Conservation (phyloP, 2,888 invertebrate species). For the Chesias legatella region DNA sequence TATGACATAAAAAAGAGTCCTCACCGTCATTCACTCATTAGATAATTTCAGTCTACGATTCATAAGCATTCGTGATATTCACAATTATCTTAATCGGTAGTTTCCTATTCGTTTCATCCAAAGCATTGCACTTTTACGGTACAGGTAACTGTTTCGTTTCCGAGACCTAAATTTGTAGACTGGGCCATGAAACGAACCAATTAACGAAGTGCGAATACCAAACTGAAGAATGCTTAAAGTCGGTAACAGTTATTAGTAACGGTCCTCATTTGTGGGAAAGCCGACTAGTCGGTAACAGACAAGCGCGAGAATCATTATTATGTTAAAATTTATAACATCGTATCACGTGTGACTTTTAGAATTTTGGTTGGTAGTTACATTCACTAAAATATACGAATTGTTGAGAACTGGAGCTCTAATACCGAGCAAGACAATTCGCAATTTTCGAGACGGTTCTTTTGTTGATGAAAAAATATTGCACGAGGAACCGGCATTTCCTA, state of each 20-base stretch:
- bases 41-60: too few relatives aligned
- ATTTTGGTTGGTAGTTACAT: too few relatives aligned
- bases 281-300: conserved; percentile 6
- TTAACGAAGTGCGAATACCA: conserved; percentile 20
- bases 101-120: conserved; percentile 5
- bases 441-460: conserved; percentile 6
- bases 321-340: background rate
- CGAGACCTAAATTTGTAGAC: conserved; percentile 19
- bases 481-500: conserved; percentile 13
- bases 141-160: conserved; percentile 13
- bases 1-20: too few relatives aligned
- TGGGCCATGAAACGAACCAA: conserved; percentile 20
- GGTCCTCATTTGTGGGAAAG: conserved; percentile 17
- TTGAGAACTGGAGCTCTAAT: too few relatives aligned
- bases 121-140: conserved; percentile 19
- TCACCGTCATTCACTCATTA: too few relatives aligned
- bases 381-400: too few relatives aligned
- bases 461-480: conserved; percentile 20
- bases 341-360: too few relatives aligned
- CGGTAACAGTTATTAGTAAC: conserved; percentile 20
- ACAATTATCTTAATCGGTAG: too few relatives aligned
- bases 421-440: too few relatives aligned
- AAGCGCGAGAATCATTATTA: conserved; percentile 1
- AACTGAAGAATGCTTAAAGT: conserved; percentile 12
- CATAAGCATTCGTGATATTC: too few relatives aligned